These are phyloP conservation scores for Myotis daubentonii DNA, from an alignment of 2,797 vertebrate species.

Conservation along the genomic window DNA sequence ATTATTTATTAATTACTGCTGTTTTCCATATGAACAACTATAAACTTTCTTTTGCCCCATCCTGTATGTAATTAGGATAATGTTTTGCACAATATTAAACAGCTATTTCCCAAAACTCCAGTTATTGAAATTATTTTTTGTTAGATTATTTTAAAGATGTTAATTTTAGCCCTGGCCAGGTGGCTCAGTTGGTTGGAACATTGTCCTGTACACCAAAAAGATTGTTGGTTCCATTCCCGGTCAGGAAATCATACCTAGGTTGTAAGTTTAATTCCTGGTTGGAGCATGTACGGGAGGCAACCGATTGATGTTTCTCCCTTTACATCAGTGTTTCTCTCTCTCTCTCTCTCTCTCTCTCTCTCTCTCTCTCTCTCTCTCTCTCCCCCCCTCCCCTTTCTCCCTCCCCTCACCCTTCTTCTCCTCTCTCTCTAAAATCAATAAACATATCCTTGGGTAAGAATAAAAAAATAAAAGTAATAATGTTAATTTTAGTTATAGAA, in stretches of 20 bases:
- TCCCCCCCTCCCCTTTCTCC: too few species aligned
- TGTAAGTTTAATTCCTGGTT: background rate
- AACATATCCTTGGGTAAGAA: too few species aligned
- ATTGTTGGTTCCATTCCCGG: background rate
- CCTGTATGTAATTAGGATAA: background rate
- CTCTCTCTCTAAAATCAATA: too few species aligned
- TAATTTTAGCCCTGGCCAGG: background rate
- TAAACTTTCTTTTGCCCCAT: background rate
- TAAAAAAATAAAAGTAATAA: background rate
- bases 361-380: too few species aligned
- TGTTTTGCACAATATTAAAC: background rate
- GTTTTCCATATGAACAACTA: background rate
- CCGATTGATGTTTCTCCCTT: background rate
- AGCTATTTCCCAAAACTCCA: background rate
- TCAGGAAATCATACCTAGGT: background rate
- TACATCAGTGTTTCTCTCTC: background rate
- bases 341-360: too few species aligned
- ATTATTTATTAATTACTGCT: background rate
- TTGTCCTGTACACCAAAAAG: background rate
- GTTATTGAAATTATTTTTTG: background rate
- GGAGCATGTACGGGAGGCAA: background rate
- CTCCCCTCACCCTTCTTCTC: too few species aligned
- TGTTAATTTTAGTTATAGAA: slow-evolving; percentile 38
- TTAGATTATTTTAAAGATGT: slow-evolving; percentile 5
- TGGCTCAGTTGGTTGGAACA: background rate